Percentiles rank a stretch among this genome's conserved stretches.
These are phyloP conservation scores for Sepiola atlantica DNA, from an alignment of 2,888 invertebrate genomes.

Conservation along the genomic window DNA sequence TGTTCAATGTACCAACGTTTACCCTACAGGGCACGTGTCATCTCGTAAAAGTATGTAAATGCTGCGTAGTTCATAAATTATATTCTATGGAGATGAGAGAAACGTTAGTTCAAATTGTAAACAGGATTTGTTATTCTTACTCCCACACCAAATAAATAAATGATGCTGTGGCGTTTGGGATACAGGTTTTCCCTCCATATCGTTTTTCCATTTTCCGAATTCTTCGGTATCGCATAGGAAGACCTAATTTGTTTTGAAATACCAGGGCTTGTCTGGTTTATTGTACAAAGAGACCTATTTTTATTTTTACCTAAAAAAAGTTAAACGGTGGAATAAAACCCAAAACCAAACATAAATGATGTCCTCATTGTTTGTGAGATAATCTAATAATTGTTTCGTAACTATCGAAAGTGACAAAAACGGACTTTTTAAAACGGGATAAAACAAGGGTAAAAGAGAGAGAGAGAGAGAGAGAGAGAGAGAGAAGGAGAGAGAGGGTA, in stretches of 20 bases:
- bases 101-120: no score
- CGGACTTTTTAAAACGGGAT: background rate
- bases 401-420: background rate
- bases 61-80: background rate
- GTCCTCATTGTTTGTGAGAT: background rate
- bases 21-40: no score
- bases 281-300: background rate
- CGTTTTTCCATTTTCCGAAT: background rate
- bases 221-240: background rate
- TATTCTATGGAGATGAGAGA: no score
- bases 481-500: no score
- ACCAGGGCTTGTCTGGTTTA: background rate
- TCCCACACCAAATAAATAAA: background rate
- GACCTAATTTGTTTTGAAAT: background rate
- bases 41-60: background rate
- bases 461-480: no score
- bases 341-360: background rate
- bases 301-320: background rate
- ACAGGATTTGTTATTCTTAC: background rate
- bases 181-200: background rate
- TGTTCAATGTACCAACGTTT: no score
- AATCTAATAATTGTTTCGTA: background rate
- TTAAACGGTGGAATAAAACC: background rate
- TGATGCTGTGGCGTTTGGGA: no score
- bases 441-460: no score